Conservation (phyloP, 2,888 invertebrate species). For the Acleris sparsana region DNA sequence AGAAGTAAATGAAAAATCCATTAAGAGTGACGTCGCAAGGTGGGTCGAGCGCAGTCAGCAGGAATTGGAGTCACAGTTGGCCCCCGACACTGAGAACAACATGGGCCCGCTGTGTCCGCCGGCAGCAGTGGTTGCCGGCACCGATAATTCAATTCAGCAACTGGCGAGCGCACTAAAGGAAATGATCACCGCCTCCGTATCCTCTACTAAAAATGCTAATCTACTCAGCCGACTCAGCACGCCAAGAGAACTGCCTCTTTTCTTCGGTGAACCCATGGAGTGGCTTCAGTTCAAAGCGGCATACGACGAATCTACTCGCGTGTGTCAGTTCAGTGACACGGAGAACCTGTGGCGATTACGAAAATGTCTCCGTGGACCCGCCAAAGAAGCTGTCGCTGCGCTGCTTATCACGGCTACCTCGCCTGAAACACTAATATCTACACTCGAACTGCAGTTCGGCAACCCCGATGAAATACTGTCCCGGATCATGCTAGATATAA, state of each 20-base stretch:
- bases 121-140: constrained; percentile 1
- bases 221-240: constrained; percentile 39
- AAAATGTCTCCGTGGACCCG: constrained; percentile 42
- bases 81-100: not conserved
- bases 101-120: constrained; percentile 1
- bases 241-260: constrained; percentile 39
- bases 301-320: constrained; percentile 40
- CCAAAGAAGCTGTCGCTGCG: constrained; percentile 42
- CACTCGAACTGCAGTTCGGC: constrained; percentile 42
- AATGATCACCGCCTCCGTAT: constrained; percentile 22
- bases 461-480: constrained; percentile 42
- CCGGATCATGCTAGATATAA: constrained; percentile 37
- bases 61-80: not conserved
- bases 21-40: constrained; percentile 2
- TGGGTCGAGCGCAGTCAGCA: constrained; percentile 1
- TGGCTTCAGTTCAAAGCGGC: constrained; percentile 44
- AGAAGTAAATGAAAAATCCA: not conserved
- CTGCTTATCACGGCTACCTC: constrained; percentile 39
- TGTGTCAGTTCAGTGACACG: constrained; percentile 40
- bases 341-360: constrained; percentile 44
- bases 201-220: not conserved
- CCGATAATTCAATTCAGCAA: constrained; percentile 26
- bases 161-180: constrained; percentile 36
- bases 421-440: constrained; percentile 37
- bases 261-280: constrained; percentile 43